Evolutionary conservation across 2,888 invertebrate genomes (phyloP).

Genomic region (Elmis aenea): DNA sequence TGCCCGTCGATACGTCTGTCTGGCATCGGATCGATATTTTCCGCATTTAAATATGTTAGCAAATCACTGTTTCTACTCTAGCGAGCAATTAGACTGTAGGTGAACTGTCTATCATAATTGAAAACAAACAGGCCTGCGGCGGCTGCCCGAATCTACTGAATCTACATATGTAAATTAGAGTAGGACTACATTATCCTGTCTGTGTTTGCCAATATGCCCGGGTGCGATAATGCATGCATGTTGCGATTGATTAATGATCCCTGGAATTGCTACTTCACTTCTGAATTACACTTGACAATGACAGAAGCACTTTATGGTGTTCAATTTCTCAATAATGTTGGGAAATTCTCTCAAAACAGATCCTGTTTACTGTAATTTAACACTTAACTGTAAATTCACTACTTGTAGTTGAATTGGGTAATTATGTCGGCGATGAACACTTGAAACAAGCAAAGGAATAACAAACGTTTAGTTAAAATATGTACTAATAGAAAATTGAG

Average conservation of each 20-base stretch:
- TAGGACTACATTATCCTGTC: slow-evolving; percentile 22
- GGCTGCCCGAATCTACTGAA: slow-evolving; percentile 24
- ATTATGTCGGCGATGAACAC: too few species aligned
- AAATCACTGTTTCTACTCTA: too few species aligned
- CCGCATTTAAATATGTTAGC: too few species aligned
- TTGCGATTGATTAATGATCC: slow-evolving; percentile 29
- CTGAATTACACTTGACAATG: slow-evolving; percentile 15
- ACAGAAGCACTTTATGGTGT: slow-evolving; percentile 11
- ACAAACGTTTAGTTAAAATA: too few species aligned
- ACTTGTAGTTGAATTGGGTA: too few species aligned
- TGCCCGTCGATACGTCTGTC: too few species aligned
- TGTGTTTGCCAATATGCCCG: slow-evolving; percentile 25
- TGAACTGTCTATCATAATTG: slow-evolving; percentile 29
- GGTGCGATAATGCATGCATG: slow-evolving; percentile 25
- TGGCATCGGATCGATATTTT: too few species aligned
- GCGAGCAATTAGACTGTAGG: slow-evolving; percentile 17
- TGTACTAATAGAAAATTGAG: too few species aligned
- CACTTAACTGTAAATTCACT: too few species aligned
- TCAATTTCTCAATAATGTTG: slow-evolving; percentile 13
- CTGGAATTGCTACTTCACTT: slow-evolving; percentile 23
- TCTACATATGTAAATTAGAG: slow-evolving; percentile 29
- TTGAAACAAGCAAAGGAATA: too few species aligned
- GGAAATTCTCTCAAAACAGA: too few species aligned
- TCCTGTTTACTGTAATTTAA: too few species aligned
- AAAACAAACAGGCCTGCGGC: slow-evolving; percentile 27